Percentiles rank a stretch among this genome's conserved stretches.
Conservation (phyloP, 1,140 invertebrate genomes). For the Scaptomyza hsui region DNA sequence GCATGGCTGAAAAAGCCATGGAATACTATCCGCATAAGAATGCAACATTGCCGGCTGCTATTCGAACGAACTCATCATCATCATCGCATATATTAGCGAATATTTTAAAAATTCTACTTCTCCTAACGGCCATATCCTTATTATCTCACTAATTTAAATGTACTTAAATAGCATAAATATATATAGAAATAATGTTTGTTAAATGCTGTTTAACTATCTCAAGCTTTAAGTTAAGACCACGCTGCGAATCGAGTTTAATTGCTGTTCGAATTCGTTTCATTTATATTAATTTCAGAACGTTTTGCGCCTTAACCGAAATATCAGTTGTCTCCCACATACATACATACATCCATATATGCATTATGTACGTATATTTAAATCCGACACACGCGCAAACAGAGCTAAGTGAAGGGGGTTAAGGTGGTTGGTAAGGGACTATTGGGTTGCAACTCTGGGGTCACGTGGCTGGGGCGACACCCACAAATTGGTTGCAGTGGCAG, state of each 20-base stretch:
- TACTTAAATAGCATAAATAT: too few species aligned
- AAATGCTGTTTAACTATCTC: too few species aligned
- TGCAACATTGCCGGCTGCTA: background rate
- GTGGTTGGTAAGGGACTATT: background rate
- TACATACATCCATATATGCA: too few species aligned
- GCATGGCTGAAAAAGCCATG: conserved; percentile 42
- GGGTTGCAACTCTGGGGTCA: conserved; percentile 31
- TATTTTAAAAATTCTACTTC: background rate
- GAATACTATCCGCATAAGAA: conserved; percentile 31
- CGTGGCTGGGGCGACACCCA: conserved; percentile 17
- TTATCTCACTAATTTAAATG: background rate
- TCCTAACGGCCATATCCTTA: background rate
- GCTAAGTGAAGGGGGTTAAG: background rate
- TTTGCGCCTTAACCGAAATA: conserved; percentile 42
- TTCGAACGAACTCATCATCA: background rate
- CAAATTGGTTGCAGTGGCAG: conserved; percentile 29
- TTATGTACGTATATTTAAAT: conserved; percentile 40
- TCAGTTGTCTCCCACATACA: conserved; percentile 51
- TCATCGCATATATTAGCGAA: background rate
- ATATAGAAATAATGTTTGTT: too few species aligned
- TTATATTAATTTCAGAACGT: conserved; percentile 48
- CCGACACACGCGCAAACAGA: conserved; percentile 5
- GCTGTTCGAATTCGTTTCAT: conserved; percentile 20
- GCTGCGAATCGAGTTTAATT: background rate
- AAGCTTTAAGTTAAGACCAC: background rate